A percentile compares a stretch with the other conserved stretches of the same genome.
These are phyloP conservation scores for Aricia artaxerxes DNA, from an alignment of 2,888 invertebrate species.

Conservation along the genomic window DNA sequence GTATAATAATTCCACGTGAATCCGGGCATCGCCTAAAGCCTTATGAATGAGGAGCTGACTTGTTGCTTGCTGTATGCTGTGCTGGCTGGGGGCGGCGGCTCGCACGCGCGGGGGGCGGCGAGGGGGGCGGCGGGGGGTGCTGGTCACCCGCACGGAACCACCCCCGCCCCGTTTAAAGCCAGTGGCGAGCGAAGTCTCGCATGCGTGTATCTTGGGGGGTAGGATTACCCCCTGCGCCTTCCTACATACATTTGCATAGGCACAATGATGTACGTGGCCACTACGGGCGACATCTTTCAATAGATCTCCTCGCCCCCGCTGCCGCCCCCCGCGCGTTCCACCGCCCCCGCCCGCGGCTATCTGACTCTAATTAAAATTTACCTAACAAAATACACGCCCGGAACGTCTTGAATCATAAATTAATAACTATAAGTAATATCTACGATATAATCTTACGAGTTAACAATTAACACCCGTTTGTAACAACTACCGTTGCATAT, in stretches of 20 bases:
- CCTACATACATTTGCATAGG: conserved; percentile 79
- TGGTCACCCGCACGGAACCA: conserved; percentile 81
- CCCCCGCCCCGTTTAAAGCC: conserved; percentile 78
- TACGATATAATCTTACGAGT: too few species aligned
- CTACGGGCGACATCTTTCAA: conserved; percentile 70
- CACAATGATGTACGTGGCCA: conserved; percentile 80
- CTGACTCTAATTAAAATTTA: conserved; percentile 30
- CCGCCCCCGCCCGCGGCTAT: conserved; percentile 10
- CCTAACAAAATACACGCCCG: conserved; percentile 53
- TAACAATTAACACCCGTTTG: too few species aligned
- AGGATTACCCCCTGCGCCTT: conserved; percentile 60
- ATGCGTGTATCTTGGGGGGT: conserved; percentile 61
- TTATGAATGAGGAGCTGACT: background rate
- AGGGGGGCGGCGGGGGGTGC: conserved; percentile 36
- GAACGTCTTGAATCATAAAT: conserved; percentile 34
- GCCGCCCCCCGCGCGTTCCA: background rate
- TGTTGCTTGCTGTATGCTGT: conserved; percentile 28
- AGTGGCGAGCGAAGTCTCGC: conserved; percentile 80
- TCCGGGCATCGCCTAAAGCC: background rate
- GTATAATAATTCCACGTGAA: background rate
- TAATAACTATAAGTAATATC: too few species aligned
- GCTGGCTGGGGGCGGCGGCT: background rate
- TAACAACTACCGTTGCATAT: too few species aligned
- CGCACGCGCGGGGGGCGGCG: background rate
- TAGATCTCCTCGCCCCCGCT: conserved; percentile 56